phyloP scores from a whole-genome alignment of 2,113 vertebrate genomes.

The Pogonocichla stellata region DNA sequence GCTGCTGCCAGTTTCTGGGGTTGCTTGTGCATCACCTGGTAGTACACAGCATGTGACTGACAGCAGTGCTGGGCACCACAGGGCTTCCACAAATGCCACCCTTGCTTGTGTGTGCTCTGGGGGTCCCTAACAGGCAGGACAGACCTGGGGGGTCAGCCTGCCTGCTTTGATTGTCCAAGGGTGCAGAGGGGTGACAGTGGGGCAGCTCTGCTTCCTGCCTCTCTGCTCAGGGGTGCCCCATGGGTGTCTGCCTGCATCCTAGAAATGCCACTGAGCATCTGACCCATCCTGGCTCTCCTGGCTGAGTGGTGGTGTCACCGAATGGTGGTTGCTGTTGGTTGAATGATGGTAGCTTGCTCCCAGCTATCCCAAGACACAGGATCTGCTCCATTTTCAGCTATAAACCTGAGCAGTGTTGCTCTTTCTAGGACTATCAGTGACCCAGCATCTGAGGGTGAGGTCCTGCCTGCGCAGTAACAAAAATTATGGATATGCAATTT shows the following conservation, averaged over 20 bases:
- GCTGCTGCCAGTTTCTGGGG: background rate
- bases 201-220: background rate
- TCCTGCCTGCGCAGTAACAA: background rate
- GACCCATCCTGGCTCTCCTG: fast-evolving
- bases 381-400: background rate
- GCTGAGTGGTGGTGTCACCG: background rate
- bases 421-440: background rate
- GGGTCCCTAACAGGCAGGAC: background rate
- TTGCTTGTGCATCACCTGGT: background rate
- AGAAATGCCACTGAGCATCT: background rate
- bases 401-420: background rate
- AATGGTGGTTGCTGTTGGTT: background rate
- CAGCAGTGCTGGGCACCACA: background rate
- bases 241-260: background rate
- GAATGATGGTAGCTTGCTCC: background rate
- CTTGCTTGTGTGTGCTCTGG: fast-evolving
- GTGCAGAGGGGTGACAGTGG: background rate
- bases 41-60: fast-evolving
- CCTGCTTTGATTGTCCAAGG: fast-evolving
- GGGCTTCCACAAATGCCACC: background rate
- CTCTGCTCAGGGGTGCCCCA: background rate
- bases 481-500: background rate
- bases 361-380: background rate
- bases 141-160: fast-evolving
- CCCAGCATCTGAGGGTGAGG: background rate